Evolutionary conservation across 1,140 invertebrate species (phyloP), one percentile per base, ranked within the genome.

Genomic region (Caenorhabditis remanei): DNA sequence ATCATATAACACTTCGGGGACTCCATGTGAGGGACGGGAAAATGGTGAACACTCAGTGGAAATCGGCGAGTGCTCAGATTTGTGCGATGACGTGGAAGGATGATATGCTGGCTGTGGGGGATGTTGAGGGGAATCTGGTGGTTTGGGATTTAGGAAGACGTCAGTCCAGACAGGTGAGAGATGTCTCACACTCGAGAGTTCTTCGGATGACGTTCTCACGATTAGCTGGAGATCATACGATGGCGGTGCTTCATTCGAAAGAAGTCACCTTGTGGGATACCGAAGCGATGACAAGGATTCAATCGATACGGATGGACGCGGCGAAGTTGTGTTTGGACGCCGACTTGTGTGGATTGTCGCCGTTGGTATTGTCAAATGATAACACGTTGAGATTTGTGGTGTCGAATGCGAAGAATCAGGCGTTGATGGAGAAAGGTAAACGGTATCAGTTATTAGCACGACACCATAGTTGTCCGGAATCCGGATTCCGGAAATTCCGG

Each of bases 1-100:
- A 93, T 79, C 89, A 91, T 82, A 91, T 92, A 4, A 89, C 92
- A 14, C 90, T 92, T 24, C 93, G 93, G 82, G 91, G 91, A 19
- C 84, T 92, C 0, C 91, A 92, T 83, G 91, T 92, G 24, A 53
- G 90, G 41, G 91, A 92, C 85, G 91, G 91, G 16, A 92, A 92
- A 75, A 90, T 92, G 84, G 91, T 92, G 43, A 93, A 90, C 67
- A 93, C 92, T 4, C n/a, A 92, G 88, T 92, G 92, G 91, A 90
- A 90, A 83, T 87, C 83, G 19, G 90, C 90, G 4, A 87, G 90
- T 19, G 87, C 91, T 7, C 86, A 84, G 14, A 90, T 92, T 21
- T 58, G 89, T 40, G 90, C 90, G 50, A 90, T 92, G 91, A 89
- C 90, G 19, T 92, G 92, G 92, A 93, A 92, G 63, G 91, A 92